Evolutionary conservation across 2,888 invertebrate genomes (phyloP).

Genomic region (Balanococcus diminutus): DNA sequence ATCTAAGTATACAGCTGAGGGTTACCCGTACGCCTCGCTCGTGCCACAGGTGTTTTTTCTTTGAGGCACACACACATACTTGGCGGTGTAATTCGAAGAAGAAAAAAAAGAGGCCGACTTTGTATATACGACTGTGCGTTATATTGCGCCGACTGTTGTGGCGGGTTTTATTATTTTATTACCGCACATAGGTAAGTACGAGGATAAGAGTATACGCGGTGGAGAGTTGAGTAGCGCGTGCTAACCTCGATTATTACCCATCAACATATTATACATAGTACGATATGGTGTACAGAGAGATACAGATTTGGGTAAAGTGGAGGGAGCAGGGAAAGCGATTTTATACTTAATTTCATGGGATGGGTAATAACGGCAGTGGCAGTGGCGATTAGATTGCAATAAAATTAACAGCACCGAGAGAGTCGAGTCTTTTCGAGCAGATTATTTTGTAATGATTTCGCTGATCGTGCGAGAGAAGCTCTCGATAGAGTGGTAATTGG

Average conservation of each 20-base stretch:
- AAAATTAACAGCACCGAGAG: conserved; percentile 8
- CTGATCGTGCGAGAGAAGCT: not conserved
- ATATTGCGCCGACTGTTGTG: conserved; percentile 10
- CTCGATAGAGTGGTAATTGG: not conserved
- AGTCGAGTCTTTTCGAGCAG: too few relatives aligned
- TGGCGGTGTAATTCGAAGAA: not conserved
- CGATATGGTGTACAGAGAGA: not conserved
- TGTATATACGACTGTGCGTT: not conserved
- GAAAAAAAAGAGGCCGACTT: conserved; percentile 1
- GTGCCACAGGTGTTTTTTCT: not conserved
- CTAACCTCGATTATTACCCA: conserved; percentile 18
- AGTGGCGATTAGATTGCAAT: not conserved
- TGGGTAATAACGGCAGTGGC: not conserved
- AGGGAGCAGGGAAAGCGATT: not conserved
- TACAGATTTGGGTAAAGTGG: not conserved
- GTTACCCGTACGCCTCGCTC: not conserved
- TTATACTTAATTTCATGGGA: not conserved
- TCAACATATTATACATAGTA: not conserved
- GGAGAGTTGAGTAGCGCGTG: conserved; percentile 6
- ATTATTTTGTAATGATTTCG: not conserved
- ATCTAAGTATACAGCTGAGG: not conserved
- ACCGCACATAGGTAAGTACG: not conserved
- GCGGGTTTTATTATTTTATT: conserved; percentile 9
- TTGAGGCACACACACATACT: not conserved
- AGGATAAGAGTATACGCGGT: not conserved